phyloP scores from a whole-genome alignment of 2,888 invertebrate genomes.

The Cheilosia vulpina region DNA sequence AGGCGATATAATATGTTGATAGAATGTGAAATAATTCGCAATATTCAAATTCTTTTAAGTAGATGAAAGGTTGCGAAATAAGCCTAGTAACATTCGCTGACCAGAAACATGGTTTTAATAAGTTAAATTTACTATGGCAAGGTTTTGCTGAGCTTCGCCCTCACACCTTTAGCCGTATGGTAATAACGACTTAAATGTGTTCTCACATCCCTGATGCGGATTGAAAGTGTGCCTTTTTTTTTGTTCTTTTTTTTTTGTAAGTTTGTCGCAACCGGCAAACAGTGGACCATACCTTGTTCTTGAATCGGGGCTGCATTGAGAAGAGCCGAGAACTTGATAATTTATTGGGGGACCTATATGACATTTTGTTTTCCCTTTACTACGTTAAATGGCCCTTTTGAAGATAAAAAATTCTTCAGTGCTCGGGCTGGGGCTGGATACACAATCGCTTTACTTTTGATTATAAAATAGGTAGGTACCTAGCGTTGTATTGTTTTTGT shows the following conservation, averaged over 20 bases:
- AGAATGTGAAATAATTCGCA: conserved; percentile 64
- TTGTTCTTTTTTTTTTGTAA: conserved; percentile 42
- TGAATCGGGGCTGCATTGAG: conserved; percentile 61
- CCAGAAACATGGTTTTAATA: conserved; percentile 56
- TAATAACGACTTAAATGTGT: conserved; percentile 72
- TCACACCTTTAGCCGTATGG: conserved; percentile 53
- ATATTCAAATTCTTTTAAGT: conserved; percentile 59
- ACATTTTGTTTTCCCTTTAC: conserved; percentile 80
- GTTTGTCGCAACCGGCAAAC: conserved; percentile 73
- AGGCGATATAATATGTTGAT: conserved; percentile 5
- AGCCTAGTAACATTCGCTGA: conserved; percentile 15
- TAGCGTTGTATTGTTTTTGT: conserved; percentile 30
- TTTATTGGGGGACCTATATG: conserved; percentile 82
- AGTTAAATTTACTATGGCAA: conserved; percentile 25
- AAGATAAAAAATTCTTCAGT: conserved; percentile 63
- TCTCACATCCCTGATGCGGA: conserved; percentile 70
- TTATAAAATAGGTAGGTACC: conserved; percentile 66
- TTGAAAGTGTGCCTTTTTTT: conserved; percentile 51
- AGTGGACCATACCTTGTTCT: conserved; percentile 70
- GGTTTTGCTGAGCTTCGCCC: conserved; percentile 9
- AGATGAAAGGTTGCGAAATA: conserved; percentile 62
- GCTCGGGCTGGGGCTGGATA: conserved; percentile 43
- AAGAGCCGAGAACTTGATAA: conserved; percentile 79
- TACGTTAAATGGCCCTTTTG: conserved; percentile 73
- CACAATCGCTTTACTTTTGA: conserved; percentile 72